Conservation (phyloP, 1,140 invertebrate genomes). For the Xylocopa sonorina region DNA sequence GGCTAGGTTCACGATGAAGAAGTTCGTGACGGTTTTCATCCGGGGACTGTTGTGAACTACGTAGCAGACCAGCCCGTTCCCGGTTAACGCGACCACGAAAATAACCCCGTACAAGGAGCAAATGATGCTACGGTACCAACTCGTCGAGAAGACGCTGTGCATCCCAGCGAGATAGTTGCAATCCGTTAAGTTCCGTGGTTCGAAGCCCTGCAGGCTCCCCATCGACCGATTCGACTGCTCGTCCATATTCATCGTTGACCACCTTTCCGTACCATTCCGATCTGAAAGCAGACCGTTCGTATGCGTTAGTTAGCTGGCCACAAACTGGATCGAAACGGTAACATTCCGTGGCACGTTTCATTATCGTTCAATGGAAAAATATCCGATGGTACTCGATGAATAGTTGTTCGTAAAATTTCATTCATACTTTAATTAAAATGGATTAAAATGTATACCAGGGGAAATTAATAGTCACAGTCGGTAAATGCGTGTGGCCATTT, state of each 20-base stretch:
- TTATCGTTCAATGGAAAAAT: not conserved
- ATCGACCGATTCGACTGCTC: not conserved
- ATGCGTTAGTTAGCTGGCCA: too few species aligned
- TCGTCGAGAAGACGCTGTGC: conserved; percentile 56
- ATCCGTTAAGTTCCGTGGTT: conserved; percentile 3
- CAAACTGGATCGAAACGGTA: too few species aligned
- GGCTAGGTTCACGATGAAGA: conserved; percentile 93
- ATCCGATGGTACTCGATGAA: not conserved
- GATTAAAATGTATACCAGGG: not conserved
- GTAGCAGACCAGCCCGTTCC: conserved; percentile 92
- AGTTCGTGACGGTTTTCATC: conserved; percentile 94
- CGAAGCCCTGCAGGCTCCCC: not conserved
- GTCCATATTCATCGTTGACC: conserved; percentile 17
- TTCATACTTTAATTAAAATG: not conserved
- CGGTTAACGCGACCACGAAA: conserved; percentile 88
- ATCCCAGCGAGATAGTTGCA: conserved; percentile 32
- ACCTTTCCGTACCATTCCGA: not conserved
- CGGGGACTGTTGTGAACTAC: conserved; percentile 89
- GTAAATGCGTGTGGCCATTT: not conserved
- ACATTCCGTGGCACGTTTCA: too few species aligned
- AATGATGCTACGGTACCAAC: conserved; percentile 85
- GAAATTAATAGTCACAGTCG: not conserved
- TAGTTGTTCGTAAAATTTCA: not conserved
- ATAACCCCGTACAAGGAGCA: conserved; percentile 89
- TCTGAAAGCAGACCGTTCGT: not conserved